These are phyloP conservation scores for Ascidia mentula DNA, from an alignment of 23 tunicate species.

Conservation along the genomic window DNA sequence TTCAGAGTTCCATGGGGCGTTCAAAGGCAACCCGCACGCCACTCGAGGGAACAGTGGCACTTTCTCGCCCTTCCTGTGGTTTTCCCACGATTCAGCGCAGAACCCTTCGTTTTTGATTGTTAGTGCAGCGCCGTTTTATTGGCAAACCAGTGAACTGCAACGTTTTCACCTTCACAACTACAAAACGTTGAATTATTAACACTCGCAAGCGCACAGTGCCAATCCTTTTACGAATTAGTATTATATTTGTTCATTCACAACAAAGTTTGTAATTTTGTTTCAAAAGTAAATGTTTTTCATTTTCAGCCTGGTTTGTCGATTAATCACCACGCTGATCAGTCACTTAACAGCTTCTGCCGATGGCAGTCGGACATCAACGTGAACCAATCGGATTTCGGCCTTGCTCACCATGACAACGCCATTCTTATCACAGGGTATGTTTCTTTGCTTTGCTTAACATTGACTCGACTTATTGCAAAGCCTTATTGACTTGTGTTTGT, in stretches of 20 bases:
- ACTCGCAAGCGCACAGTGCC: neutral
- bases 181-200: no score
- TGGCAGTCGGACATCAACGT: constrained; percentile 90
- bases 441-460: neutral
- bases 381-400: constrained; percentile 60
- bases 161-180: no score
- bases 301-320: constrained; percentile 73
- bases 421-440: constrained; percentile 96
- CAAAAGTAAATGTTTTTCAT: neutral
- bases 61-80: neutral
- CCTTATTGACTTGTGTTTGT: neutral
- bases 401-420: constrained; percentile 99
- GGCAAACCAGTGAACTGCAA: no score
- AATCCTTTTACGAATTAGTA: neutral
- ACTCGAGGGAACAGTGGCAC: neutral
- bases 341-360: constrained; percentile 88
- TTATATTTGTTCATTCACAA: neutral
- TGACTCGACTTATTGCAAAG: neutral
- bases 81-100: constrained; percentile 7
- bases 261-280: neutral
- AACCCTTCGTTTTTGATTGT: no score
- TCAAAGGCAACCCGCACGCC: neutral
- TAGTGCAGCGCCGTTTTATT: no score
- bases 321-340: constrained; percentile 75
- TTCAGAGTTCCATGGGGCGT: neutral